Conservation (phyloP, 2,113 vertebrate genomes). For the Psammodynastes pulverulentus region DNA sequence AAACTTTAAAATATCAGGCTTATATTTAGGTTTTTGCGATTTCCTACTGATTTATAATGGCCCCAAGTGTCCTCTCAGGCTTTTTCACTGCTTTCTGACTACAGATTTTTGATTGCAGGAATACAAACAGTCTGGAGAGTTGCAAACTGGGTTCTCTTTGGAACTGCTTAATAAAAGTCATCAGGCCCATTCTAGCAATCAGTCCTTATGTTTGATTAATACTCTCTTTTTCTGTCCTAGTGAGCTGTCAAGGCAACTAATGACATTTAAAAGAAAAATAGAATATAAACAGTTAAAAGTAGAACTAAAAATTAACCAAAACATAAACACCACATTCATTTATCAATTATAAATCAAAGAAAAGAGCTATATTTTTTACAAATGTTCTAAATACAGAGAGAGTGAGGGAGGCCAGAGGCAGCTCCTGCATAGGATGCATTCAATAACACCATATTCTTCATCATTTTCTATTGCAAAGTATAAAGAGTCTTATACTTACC, state of each 20-base stretch:
- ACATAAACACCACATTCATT: not conserved
- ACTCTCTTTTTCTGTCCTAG: not conserved
- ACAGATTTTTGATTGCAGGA: not conserved
- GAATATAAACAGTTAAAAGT: not conserved
- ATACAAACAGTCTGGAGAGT: not conserved
- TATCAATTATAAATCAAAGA: not conserved
- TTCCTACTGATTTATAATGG: not conserved
- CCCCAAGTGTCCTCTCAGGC: not conserved
- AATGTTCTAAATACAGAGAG: not conserved
- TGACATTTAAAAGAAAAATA: not conserved
- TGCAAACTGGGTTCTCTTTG: not conserved
- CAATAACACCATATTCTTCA: not conserved
- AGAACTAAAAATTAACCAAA: not conserved
- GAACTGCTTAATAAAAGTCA: not conserved
- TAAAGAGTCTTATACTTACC: not conserved
- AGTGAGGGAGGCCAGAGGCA: not conserved
- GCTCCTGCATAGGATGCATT: not conserved
- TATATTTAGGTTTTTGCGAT: slow-evolving; percentile 6
- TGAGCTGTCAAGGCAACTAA: not conserved
- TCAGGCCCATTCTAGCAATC: not conserved
- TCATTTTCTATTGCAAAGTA: not conserved
- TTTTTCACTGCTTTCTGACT: not conserved
- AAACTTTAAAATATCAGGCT: not conserved
- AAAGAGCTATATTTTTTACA: not conserved
- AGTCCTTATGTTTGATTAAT: not conserved